Base-by-base conservation (phyloP, 2,888 invertebrate genomes). In the Cantharis nigra region DNA sequence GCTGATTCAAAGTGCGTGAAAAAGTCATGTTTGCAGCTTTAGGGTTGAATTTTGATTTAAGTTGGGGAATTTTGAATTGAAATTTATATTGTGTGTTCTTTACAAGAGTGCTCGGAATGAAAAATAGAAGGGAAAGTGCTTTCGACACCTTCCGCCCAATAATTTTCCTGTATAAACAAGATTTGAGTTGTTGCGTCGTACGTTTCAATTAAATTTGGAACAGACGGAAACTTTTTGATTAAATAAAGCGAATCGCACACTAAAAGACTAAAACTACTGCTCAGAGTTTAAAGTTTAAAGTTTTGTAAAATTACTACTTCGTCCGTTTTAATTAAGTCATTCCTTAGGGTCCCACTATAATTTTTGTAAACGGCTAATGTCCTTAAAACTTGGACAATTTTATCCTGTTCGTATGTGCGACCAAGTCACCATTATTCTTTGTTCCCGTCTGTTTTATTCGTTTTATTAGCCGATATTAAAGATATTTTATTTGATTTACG, bases 401-500 rank as follows among this genome's bases (percentile, higher is more conserved):
- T 7, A 5, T n/a, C n/a, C n/a, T 49, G 49, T 49, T 49, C 49
- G 49, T 49, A 13, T 67, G 65, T 67, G 65, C 65, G 26, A 26
- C 18, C 23, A 26, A 67, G 13, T 67, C 26, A 23, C 65, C 65
- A n/a, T 23, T 67, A 23, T 67, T 67, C 65, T 18, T 18, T 28
- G 23, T 70, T 26, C 28, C 70, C 70, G 16, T 30, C 16, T 70
- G 10, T 33, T 70, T 70, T 30, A 33, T 70, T 70, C 28, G 70
- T 26, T 18, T 33, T 23, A 23, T 70, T 70, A 70, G 70, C 33
- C 18, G 70, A 70, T 70, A 70, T 70, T 70, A 70, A 33, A 30
- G 70, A 70, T 70, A 33, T 70, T 23, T 70, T 70, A 70, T 70
- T 14, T 26, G 70, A 33, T 70, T 70, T 70, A 33, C 33, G 33